Evolutionary conservation across 2,797 vertebrate genomes (phyloP), one percentile per base, ranked within the genome.

Genomic region (Sebastes itinus): DNA sequence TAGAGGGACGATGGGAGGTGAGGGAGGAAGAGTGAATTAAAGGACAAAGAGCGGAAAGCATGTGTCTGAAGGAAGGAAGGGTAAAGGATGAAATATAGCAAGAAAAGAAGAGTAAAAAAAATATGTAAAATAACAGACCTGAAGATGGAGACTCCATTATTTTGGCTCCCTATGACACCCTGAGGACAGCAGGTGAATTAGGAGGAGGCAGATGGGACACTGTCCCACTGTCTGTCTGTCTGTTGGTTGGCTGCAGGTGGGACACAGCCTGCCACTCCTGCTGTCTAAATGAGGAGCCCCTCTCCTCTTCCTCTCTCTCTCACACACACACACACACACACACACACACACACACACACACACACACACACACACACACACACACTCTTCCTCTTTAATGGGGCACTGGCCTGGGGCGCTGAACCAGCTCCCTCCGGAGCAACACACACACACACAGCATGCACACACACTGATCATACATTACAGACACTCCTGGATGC

Each of bases 261-360:
- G 85, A 72, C 81, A 54, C 87, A 82, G 87, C 81, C 81, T 72
- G 76, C 83, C 73, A 78, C 65, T 86, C 77, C 84, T 87, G 78
- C 81, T 87, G 80, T 85, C 84, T 88, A 88, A 92, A 92, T 87
- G 87, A 93, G 90, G 80, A 86, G n/a, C 56, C 80, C 42, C 68
- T 72, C 35, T 79, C 71, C 69, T 35, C 35, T 59, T 49, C 38
- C 13, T 20, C 10, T 27, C 64, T 33, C 59, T 13, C 35, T 2
- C 66, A n/a, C 49, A 28, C 35, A 28, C 55, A 60, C 33, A 60
- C 32, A 27, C 55, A 61, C 70, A 49, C 42, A 55, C 61, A 56
- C 52, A 61, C 63, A 68, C 38, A 42, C 60, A 35, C 55, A 22
- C 62, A 54, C 67, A 16, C 65, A 27, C 46, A 23, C 20, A 27